Evolutionary conservation across 2,113 vertebrate genomes (phyloP), one percentile per base, ranked within the genome.

Genomic region (Protobothrops flavoviridis): DNA sequence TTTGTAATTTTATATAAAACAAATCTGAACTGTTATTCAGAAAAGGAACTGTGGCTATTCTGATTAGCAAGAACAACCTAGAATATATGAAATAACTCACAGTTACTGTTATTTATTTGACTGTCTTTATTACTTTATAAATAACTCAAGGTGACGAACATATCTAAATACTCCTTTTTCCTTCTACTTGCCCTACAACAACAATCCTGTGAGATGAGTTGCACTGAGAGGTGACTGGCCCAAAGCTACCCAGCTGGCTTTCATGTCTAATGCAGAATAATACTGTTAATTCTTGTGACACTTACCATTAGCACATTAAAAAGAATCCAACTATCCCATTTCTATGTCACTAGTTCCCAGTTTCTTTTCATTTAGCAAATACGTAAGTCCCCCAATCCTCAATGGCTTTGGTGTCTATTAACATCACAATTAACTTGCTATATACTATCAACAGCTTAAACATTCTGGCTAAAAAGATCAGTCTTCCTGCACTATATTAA

Each of bases 91-190:
- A 94, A 89, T 87, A 90, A 92, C 50, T 74, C 0, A 20, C 48
- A 93, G 7, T 48, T 93, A 86, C n/a, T 92, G 64, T 87, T 90
- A 87, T 69, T 69, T 69, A 13, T 64, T 64, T 64, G 61, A 64
- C 11, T 13, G 29, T 69, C 61, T n/a, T 69, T 69, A n/a, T 69
- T 69, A 69, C 26, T 64, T 64, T 64, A 64, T 57, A 57, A 57
- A 57, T 57, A 23, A 57, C 56, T 57, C 56, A 57, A 57, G 56
- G 6, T 57, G 56, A 21, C 21, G 21, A 57, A 59, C 57, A 23
- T 59, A 59, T 59, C 57, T 59, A 59, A 59, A 59, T 59, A 59
- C 23, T 59, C 57, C 21, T 59, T 59, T 59, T 59, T 59, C 23
- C 57, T 59, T 24, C 7, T 24, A 24, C 57, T 59, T 59, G 23